Conservation (phyloP, 2,113 vertebrate genomes). For the Sceloporus tristichus region DNA sequence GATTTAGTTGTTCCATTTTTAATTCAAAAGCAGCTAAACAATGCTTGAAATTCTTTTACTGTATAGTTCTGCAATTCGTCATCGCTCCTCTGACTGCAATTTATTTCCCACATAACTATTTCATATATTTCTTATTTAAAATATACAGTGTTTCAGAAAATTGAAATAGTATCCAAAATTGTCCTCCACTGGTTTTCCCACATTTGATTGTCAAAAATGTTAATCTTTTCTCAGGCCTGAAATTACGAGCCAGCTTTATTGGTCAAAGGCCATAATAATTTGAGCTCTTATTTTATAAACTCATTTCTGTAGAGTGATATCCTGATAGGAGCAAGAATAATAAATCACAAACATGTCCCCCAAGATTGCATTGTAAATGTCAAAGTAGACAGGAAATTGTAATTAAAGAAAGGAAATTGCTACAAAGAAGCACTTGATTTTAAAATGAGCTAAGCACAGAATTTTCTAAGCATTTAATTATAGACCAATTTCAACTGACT, state of each 20-base stretch:
- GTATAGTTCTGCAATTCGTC: slow-evolving; percentile 64
- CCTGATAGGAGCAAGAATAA: slow-evolving; percentile 93
- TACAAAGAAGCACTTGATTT: slow-evolving; percentile 94
- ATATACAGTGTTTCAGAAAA: slow-evolving; percentile 77
- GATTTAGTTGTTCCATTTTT: slow-evolving; percentile 70
- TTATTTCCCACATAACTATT: slow-evolving; percentile 45
- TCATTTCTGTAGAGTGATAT: slow-evolving; percentile 92
- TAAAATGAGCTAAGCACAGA: slow-evolving; percentile 92
- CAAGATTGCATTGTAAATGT: slow-evolving; percentile 98
- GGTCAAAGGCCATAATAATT: slow-evolving; percentile 96
- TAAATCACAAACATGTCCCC: slow-evolving; percentile 94
- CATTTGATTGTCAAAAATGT: slow-evolving; percentile 91
- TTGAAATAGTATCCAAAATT: slow-evolving; percentile 77
- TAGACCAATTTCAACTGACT: slow-evolving; percentile 87
- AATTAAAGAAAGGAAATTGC: slow-evolving; percentile 99
- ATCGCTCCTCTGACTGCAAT: slow-evolving; percentile 59
- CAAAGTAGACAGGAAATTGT: slow-evolving; percentile 95
- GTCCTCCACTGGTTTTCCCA: slow-evolving; percentile 77
- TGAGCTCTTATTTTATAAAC: slow-evolving; percentile 96
- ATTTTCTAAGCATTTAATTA: slow-evolving; percentile 97
- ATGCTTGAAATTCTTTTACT: slow-evolving; percentile 64
- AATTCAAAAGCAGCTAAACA: slow-evolving; percentile 67
- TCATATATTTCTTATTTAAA: slow-evolving; percentile 70
- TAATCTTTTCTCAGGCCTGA: slow-evolving; percentile 90
- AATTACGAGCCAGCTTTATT: slow-evolving; percentile 92